Evolutionary conservation across 2,797 vertebrate genomes (phyloP).

Genomic region (Muraenolepis orangiensis): DNA sequence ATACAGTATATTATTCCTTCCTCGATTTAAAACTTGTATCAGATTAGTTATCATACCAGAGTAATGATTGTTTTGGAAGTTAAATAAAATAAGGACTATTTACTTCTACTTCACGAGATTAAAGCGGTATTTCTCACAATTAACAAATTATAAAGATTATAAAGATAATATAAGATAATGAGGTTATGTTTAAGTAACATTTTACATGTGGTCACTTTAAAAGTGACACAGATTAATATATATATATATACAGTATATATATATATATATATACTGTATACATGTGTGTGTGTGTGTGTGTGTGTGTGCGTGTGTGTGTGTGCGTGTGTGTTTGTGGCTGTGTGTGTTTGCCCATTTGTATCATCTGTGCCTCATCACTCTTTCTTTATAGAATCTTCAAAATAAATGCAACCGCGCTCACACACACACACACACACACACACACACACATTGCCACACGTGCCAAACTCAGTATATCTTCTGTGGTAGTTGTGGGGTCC

Average conservation of each 20-base stretch:
- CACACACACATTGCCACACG: slow-evolving; percentile 8
- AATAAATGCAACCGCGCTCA: neutral
- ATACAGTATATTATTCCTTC: too few species aligned
- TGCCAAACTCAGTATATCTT: slow-evolving; percentile 29
- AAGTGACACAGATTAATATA: neutral
- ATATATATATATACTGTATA: slow-evolving; percentile 23
- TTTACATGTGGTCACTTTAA: neutral
- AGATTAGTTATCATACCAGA: too few species aligned
- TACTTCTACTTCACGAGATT: neutral
- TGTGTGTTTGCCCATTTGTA: neutral
- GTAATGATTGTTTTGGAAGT: too few species aligned
- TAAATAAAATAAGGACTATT: too few species aligned
- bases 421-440: slow-evolving; percentile 15
- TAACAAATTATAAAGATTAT: neutral
- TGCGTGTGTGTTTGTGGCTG: slow-evolving; percentile 8
- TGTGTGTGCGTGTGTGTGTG: slow-evolving; percentile 10
- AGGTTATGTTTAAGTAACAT: neutral
- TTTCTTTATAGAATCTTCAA: neutral
- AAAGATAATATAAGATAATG: neutral
- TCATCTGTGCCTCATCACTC: neutral
- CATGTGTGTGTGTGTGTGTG: slow-evolving; percentile 27
- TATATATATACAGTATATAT: neutral
- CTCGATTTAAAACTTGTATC: too few species aligned
- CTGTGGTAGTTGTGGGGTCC: slow-evolving; percentile 27
- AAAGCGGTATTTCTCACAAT: neutral